Conservation (phyloP, 2,113 vertebrate species). For the Sceloporus undulatus region DNA sequence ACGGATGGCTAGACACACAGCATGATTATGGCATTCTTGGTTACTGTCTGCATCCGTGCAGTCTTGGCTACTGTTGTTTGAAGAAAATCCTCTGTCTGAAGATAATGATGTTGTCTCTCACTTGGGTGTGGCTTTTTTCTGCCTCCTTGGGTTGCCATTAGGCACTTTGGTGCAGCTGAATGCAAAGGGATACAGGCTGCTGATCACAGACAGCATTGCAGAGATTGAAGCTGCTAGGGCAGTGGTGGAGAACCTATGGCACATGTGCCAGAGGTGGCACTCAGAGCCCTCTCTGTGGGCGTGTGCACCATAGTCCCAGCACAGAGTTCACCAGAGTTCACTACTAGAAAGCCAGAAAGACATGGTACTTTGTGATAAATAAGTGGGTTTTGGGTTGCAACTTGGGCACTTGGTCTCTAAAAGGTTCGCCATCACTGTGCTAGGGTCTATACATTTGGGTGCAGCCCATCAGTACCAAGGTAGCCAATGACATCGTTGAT, state of each 20-base stretch:
- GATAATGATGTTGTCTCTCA: conserved; percentile 75
- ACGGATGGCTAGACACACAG: neutral
- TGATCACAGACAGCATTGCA: conserved; percentile 82
- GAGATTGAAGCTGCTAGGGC: conserved; percentile 68
- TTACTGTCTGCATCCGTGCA: conserved; percentile 86
- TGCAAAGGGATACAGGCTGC: conserved; percentile 84
- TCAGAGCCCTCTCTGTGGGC: too few relatives aligned
- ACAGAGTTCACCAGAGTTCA: too few relatives aligned
- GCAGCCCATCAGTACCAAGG: conserved; percentile 79
- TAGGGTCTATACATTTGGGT: conserved; percentile 78
- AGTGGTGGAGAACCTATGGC: too few relatives aligned
- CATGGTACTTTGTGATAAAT: too few relatives aligned
- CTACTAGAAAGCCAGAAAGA: too few relatives aligned
- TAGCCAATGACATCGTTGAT: conserved; percentile 82
- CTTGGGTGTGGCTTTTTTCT: conserved; percentile 64
- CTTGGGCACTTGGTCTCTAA: too few relatives aligned
- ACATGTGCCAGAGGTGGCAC: too few relatives aligned
- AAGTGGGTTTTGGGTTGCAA: too few relatives aligned
- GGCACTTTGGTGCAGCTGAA: conserved; percentile 77
- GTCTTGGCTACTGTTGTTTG: conserved; percentile 84
- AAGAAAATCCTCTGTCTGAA: conserved; percentile 77
- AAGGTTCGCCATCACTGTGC: too few relatives aligned
- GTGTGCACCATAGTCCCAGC: too few relatives aligned
- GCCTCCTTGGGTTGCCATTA: conserved; percentile 72
- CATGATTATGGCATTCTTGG: conserved; percentile 79